Conservation (phyloP, 2,113 vertebrate genomes). For the Mus pahari region DNA sequence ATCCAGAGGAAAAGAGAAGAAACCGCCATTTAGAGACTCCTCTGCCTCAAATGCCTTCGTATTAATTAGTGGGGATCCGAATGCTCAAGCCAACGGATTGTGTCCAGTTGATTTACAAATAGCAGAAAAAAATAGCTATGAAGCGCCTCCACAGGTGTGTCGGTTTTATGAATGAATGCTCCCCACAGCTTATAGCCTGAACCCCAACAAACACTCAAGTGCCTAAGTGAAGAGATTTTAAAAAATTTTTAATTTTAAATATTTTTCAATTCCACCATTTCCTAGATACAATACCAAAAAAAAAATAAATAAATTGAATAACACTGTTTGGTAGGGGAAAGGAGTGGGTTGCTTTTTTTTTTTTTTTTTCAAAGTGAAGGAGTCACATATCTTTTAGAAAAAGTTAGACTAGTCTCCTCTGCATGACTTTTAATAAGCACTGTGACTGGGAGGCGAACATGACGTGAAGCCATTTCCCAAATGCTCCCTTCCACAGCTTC, state of each 20-base stretch:
- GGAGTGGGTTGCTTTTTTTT: not conserved
- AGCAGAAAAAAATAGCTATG: not conserved
- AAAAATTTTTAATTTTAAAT: slow-evolving; percentile 31
- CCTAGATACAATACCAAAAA: not conserved
- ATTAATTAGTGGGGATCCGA: not conserved
- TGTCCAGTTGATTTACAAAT: slow-evolving; percentile 6
- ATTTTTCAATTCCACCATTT: slow-evolving; percentile 7
- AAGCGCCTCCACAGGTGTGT: not conserved
- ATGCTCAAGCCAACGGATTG: slow-evolving; percentile 7
- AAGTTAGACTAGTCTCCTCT: not conserved
- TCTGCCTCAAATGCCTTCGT: not conserved
- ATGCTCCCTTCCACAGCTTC: not conserved
- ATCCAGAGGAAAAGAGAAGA: not conserved
- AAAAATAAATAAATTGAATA: not conserved
- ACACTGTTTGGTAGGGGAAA: not conserved
- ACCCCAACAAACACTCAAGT: not conserved
- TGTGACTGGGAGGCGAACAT: not conserved
- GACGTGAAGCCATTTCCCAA: not conserved
- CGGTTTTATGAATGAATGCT: not conserved
- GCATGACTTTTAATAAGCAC: not conserved
- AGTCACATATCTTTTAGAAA: not conserved
- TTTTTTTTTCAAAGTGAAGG: not conserved
- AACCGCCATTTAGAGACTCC: not conserved
- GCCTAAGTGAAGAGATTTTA: slow-evolving; percentile 1
- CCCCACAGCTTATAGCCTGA: not conserved